Evolutionary conservation across 2,888 invertebrate genomes (phyloP), one percentile per base, ranked within the genome.

Genomic region (Acleris literana): DNA sequence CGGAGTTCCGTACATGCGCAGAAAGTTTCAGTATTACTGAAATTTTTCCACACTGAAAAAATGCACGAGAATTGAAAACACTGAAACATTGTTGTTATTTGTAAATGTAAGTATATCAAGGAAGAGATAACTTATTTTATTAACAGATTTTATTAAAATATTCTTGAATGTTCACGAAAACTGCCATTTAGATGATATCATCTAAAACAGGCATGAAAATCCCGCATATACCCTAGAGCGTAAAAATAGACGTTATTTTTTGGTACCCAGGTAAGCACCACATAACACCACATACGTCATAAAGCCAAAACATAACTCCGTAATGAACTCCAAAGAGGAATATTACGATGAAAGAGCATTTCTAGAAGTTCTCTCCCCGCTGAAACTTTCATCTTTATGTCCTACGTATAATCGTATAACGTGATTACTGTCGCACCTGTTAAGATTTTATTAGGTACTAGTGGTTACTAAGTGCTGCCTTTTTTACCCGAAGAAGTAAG

Each of bases 241-340:
- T 16, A 46, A n/a, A 46, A 46, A n/a, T 6, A 2, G n/a, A 6
- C 17, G 16, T n/a, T 46, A n/a, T 46, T 46, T 46, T 46, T 46
- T 17, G 46, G 5, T 46, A 16, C 17, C 17, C 5, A n/a, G 46
- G n/a, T 46, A 46, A 46, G n/a, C n/a, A 46, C 17, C 17, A 46
- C 16, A 2, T 46, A 46, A 46, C 46, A 46, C 17, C 46, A 39
- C 29, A 46, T 44, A 57, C 48, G 44, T 17, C 44, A 52, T 63
- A 63, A 57, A 44, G n/a, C 29, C 11, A 29, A 52, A 53, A 44
- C 63, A 52, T 63, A 57, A 63, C 52, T 52, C 43, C 18, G 57
- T 52, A 63, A 57, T 63, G 44, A 44, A 13, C 63, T 56, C 55
- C 20, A 58, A 63, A 56, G 25, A 56, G 58, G 33, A 52, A 17